Percentiles rank a stretch among this genome's conserved stretches.
phyloP scores from a whole-genome alignment of 1,140 invertebrate genomes.

The Mycetomoellerius zeteki region DNA sequence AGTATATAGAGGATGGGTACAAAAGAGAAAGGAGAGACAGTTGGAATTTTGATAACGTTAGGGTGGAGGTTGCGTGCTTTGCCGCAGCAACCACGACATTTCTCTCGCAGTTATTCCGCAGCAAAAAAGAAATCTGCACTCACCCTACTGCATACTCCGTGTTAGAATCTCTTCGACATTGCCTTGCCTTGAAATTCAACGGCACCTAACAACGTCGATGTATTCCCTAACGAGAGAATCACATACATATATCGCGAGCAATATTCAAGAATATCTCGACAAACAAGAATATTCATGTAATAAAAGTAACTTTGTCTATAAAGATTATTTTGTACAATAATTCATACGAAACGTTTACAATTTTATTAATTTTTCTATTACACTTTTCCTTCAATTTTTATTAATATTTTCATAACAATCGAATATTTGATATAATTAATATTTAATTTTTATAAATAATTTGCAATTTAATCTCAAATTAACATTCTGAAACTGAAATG shows the following conservation, averaged over 20 bases:
- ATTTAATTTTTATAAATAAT: not conserved
- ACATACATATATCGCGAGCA: not conserved
- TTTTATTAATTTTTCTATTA: not conserved
- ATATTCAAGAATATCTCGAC: slow-evolving; percentile 18
- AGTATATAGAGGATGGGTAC: not conserved
- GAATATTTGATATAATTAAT: not conserved
- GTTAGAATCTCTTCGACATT: slow-evolving; percentile 41
- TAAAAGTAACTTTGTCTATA: not conserved
- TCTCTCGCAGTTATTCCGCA: slow-evolving; percentile 63
- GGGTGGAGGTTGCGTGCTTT: slow-evolving; percentile 69
- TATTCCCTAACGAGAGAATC: slow-evolving; percentile 52
- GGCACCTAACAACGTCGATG: slow-evolving; percentile 18
- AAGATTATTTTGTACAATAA: slow-evolving; percentile 5
- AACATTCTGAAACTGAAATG: not conserved
- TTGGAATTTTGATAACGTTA: slow-evolving; percentile 78
- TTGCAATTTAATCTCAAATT: not conserved
- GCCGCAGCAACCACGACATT: slow-evolving; percentile 75
- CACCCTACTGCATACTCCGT: slow-evolving; percentile 1
- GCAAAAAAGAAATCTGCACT: slow-evolving; percentile 51
- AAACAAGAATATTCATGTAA: slow-evolving; percentile 4
- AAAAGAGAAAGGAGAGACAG: slow-evolving; percentile 54
- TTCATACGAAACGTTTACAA: not conserved
- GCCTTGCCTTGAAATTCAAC: slow-evolving; percentile 48
- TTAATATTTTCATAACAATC: not conserved
- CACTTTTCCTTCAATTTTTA: not conserved